A percentile compares a stretch with the other conserved stretches of the same genome.
phyloP scores from a whole-genome alignment of 2,797 vertebrate species.

The Onychomys arenicola region DNA sequence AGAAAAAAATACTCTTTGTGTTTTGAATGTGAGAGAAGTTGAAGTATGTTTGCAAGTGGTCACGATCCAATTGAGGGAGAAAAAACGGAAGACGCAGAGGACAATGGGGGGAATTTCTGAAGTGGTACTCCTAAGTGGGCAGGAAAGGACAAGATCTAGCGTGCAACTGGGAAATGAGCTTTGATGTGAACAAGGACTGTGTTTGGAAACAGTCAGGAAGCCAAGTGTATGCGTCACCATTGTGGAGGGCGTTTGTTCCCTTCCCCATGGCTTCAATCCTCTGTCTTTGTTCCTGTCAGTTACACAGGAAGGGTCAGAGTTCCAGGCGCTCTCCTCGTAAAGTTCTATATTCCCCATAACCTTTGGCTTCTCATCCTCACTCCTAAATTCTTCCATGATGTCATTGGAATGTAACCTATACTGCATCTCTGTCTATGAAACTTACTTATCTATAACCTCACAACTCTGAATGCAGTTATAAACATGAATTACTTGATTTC shows the following conservation, averaged over 20 bases:
- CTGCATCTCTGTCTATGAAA: background rate
- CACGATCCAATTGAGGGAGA: background rate
- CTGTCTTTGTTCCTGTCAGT: background rate
- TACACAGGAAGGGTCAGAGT: background rate
- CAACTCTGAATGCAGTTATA: background rate
- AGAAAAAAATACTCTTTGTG: background rate
- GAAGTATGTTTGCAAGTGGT: background rate
- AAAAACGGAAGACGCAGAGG: background rate
- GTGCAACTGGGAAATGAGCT: background rate
- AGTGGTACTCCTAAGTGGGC: background rate
- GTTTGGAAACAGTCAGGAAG: background rate
- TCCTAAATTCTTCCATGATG: background rate
- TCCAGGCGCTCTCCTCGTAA: background rate
- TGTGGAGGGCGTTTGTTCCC: background rate
- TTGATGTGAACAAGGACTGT: background rate
- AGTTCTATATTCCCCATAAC: background rate
- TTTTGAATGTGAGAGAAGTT: background rate
- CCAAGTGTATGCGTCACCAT: background rate
- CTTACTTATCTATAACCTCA: background rate
- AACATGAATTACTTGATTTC: background rate
- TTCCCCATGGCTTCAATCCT: background rate
- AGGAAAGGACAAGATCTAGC: background rate
- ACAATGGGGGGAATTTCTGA: background rate
- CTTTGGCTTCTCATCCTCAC: background rate
- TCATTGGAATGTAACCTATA: background rate